Evolutionary conservation across 2,113 vertebrate genomes (phyloP), one percentile per base, ranked within the genome.

Genomic region (Sturnus vulgaris): DNA sequence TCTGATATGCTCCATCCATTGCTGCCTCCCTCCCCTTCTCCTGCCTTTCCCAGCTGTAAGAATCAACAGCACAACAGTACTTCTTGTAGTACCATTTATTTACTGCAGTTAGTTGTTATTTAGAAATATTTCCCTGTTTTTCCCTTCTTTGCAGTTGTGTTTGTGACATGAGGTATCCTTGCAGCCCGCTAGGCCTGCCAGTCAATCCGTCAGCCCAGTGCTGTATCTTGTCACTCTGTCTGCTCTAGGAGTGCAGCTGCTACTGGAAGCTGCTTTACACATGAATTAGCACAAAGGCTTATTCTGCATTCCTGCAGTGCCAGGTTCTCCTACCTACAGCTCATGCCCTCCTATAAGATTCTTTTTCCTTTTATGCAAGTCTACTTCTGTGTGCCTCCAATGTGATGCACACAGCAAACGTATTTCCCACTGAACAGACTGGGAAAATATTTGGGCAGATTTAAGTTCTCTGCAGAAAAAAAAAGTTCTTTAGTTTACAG

Each of bases 21-120:
- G 2, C 40, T 50, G 40, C 42, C 42, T 73, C 35, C 4, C 33
- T 86, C 31, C 56, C 55, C 20, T 59, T 30, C 21, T 72, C 46
- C 50, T 83, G 49, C 42, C 33, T 37, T 80, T 65, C 42, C 37
- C 56, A 81, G 39, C 22, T 65, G 31, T 37, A 80, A 53, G 72
- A 61, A 72, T 5, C 33, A 57, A 55, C 15, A 64, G 56, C 0
- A 0, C 1, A 0, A 1, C 1, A 0, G 11, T 56, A 50, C 40
- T 46, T 80, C 53, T 35, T 4, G 0, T n/a, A 50, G 40, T 19
- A 60, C 33, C 5, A 6, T 40, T 90, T 64, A 61, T 82, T 71
- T 69, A 52, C 68, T 92, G 59, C 33, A 69, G 82, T 77, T 50
- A 92, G 53, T 27, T 80, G 33, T 35, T 80, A 39, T 35, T 85